Percentiles rank a stretch among this genome's conserved stretches.
Conservation (phyloP, 1,140 invertebrate species). For the Drosophila trapezifrons region DNA sequence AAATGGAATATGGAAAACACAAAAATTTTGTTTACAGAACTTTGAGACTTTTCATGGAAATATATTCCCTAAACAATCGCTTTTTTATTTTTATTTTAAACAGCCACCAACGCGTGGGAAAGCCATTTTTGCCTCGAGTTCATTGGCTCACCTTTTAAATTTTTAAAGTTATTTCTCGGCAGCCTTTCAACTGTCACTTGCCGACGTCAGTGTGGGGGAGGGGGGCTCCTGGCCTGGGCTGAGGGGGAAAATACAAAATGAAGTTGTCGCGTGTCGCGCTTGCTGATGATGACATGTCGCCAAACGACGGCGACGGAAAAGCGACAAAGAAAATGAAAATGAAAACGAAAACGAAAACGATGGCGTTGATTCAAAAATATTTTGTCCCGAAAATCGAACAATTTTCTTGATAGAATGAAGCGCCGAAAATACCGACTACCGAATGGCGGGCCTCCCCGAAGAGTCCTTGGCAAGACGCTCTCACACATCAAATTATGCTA, state of each 20-base stretch:
- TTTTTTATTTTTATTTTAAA: background rate
- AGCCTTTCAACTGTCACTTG: conserved; percentile 56
- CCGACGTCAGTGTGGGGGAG: background rate
- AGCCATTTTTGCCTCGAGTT: conserved; percentile 33
- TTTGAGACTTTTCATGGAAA: too few species aligned
- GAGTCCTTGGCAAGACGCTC: conserved; percentile 49
- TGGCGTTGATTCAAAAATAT: conserved; percentile 60
- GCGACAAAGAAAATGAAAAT: conserved; percentile 12
- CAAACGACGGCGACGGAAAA: conserved; percentile 6
- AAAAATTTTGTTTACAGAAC: too few species aligned
- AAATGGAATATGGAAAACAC: too few species aligned
- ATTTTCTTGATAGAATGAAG: conserved; percentile 54
- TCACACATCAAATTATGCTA: conserved; percentile 74
- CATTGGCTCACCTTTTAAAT: conserved; percentile 49
- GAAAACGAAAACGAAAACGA: background rate
- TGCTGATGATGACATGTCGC: conserved; percentile 65
- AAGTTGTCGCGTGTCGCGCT: conserved; percentile 64
- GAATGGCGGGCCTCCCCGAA: background rate
- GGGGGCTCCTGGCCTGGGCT: too few species aligned
- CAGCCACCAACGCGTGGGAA: background rate
- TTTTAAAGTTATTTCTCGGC: conserved; percentile 25
- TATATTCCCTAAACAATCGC: background rate
- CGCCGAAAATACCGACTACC: conserved; percentile 4
- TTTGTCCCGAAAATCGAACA: conserved; percentile 55
- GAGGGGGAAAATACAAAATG: conserved; percentile 64